These are phyloP conservation scores for Cariama cristata DNA, from an alignment of 2,113 vertebrate species.

Conservation along the genomic window DNA sequence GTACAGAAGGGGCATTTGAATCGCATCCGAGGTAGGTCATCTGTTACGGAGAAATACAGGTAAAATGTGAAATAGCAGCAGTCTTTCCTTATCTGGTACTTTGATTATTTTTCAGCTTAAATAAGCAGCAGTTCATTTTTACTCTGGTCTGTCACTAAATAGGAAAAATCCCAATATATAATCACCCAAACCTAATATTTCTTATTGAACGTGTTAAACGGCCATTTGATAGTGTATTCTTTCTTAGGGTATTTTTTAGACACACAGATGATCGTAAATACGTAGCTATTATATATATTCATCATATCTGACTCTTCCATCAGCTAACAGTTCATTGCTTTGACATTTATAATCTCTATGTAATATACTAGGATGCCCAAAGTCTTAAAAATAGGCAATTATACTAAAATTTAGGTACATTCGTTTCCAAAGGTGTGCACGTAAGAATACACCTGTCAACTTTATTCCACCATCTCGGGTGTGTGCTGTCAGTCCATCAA, in stretches of 20 bases:
- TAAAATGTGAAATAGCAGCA: background rate
- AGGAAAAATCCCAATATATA: background rate
- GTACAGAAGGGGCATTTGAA: conserved; percentile 97
- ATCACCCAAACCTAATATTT: background rate
- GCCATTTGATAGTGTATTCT: background rate
- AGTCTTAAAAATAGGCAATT: background rate
- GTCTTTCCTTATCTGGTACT: too few relatives aligned
- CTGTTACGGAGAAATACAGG: conserved; percentile 67
- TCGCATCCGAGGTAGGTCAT: conserved; percentile 84
- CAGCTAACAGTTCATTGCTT: background rate
- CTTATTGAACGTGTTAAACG: background rate
- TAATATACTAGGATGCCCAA: background rate
- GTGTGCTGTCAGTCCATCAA: background rate
- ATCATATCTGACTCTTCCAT: background rate
- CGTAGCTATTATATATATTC: fast-evolving
- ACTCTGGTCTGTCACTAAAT: background rate
- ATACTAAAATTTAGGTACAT: background rate
- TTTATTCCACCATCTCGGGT: background rate
- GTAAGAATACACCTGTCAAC: background rate
- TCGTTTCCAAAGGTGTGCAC: background rate
- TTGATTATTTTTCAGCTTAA: background rate
- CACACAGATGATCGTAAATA: background rate
- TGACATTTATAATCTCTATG: background rate
- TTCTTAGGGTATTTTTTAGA: background rate
- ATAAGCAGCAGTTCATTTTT: background rate